Evolutionary conservation across 2,113 vertebrate genomes (phyloP).

Genomic region (Phylloscopus trochiloides): DNA sequence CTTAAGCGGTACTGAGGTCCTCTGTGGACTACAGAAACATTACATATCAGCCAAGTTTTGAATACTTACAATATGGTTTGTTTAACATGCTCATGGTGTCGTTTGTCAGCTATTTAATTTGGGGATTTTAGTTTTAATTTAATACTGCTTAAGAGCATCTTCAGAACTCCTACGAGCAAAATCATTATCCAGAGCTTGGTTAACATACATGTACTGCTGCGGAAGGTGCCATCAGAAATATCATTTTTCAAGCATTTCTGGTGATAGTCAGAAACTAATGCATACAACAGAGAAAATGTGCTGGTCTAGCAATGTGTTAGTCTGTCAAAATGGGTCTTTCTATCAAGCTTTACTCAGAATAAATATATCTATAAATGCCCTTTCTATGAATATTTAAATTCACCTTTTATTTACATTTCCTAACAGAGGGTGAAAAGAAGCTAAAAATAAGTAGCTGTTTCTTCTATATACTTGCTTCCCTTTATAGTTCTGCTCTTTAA

Average conservation of each 20-base stretch:
- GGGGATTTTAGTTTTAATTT: neutral
- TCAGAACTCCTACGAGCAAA: neutral
- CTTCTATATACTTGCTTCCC: neutral
- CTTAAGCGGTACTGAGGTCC: constrained; percentile 12
- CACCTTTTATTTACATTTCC: neutral
- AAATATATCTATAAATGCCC: neutral
- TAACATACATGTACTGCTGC: neutral
- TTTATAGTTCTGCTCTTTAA: neutral
- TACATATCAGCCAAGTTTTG: constrained; percentile 2
- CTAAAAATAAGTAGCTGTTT: neutral
- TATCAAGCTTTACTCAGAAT: neutral
- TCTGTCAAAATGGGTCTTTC: neutral
- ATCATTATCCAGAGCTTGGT: neutral
- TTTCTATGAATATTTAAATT: neutral
- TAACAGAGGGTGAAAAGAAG: neutral
- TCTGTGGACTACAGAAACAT: neutral
- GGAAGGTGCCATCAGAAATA: neutral
- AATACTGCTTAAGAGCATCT: neutral
- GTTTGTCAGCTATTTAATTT: neutral
- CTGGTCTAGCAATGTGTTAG: neutral
- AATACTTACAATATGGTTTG: neutral
- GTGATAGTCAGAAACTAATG: neutral
- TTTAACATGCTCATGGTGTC: neutral
- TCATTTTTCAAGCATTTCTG: neutral
- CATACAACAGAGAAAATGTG: neutral